Evolutionary conservation across 2,888 invertebrate species (phyloP), one percentile per base, ranked within the genome.

Genomic region (Eupithecia subumbrata): DNA sequence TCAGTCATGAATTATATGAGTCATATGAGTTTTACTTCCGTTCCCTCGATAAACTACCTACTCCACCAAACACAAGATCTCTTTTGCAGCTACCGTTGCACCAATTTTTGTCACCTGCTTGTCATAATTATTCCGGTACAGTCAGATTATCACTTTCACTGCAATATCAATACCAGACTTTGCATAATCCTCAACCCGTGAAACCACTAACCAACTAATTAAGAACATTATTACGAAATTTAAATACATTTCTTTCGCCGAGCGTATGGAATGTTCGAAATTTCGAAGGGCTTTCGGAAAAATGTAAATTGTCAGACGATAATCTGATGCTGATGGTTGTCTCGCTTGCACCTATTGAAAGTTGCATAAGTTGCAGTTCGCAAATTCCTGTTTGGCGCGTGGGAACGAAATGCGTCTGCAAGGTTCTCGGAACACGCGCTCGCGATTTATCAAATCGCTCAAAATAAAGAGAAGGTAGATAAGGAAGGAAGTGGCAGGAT

Each of bases 391-490:
- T 81, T 82, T 84, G 85, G 86, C 88, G 88, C 93, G 94, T 94
- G 94, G 93, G 94, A 94, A 94, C 88, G 85, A 85, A 91, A 90
- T 89, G 91, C 87, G 86, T 84, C 82, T 78, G 87, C 85, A 82
- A 76, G 80, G 84, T 93, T 94, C 93, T 90, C 82, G 92, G 94
- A 93, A 94, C 89, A 86, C 86, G 86, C 86, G 84, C 88, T 82
- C 82, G 88, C 90, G 88, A 89, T 91, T 89, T 88, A 92, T 92
- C 91, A 92, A 91, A 91, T 88, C 86, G 84, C 85, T 87, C 84
- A 84, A 85, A 84, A 83, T 88, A 89, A 81, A 88, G 85, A 86
- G 81, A 81, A 81, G 81, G 80, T 82, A 77, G 81, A 81, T 82
- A 78, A 76, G 76, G 82, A 71, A 83, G 84, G 80, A 85, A 77